Evolutionary conservation across 2,888 invertebrate species (phyloP).

Genomic region (Cantharis rustica): DNA sequence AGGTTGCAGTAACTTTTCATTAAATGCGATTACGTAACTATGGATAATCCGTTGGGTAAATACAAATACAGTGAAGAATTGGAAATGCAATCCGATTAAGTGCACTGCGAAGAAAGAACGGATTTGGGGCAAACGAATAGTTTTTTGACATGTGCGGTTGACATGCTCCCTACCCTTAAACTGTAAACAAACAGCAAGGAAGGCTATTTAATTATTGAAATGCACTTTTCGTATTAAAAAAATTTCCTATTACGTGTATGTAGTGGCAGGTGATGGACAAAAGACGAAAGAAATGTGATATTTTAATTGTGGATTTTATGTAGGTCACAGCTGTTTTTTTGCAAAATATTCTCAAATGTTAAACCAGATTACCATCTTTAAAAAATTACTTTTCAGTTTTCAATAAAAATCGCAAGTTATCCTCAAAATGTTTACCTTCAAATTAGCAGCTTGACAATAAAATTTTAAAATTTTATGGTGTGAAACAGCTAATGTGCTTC

Average conservation of each 20-base stretch:
- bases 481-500: neutral
- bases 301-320: constrained; percentile 33
- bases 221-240: neutral
- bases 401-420: neutral
- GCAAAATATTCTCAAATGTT: constrained; percentile 31
- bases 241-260: neutral
- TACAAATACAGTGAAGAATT: neutral
- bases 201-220: neutral
- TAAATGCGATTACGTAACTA: neutral
- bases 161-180: neutral
- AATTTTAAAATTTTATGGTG: neutral
- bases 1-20: neutral
- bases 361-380: neutral
- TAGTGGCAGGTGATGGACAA: constrained; percentile 30
- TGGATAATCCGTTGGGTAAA: neutral
- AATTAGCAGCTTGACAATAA: neutral
- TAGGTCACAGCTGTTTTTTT: constrained; percentile 39
- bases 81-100: neutral
- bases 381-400: neutral
- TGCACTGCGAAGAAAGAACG: neutral
- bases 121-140: neutral
- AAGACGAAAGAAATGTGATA: constrained; percentile 34
- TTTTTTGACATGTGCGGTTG: neutral
- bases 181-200: neutral
- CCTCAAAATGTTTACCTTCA: neutral